Evolutionary conservation across 2,888 invertebrate genomes (phyloP).

Genomic region (Eristalis intricaria): DNA sequence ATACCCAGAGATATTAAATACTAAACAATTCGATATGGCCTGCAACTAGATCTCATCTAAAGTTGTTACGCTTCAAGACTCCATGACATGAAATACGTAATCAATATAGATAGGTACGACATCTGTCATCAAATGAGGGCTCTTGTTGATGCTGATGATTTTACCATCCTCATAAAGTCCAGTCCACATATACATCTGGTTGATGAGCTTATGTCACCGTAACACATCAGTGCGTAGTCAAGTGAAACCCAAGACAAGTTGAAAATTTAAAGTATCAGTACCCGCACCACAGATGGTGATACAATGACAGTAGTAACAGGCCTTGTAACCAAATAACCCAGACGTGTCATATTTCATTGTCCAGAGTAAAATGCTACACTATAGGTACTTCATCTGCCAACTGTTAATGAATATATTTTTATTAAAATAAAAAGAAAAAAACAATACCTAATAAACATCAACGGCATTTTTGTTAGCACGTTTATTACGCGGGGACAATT

Average conservation of each 20-base stretch:
- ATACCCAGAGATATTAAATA: background rate
- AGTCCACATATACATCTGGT: constrained; percentile 53
- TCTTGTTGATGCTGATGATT: constrained; percentile 30
- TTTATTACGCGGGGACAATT: too few relatives aligned
- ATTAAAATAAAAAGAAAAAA: background rate
- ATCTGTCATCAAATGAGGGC: constrained; percentile 47
- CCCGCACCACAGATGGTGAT: background rate
- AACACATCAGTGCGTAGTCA: constrained; percentile 51
- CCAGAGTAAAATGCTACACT: background rate
- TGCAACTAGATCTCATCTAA: constrained; percentile 53
- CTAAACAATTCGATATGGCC: constrained; percentile 26
- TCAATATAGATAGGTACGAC: constrained; percentile 51
- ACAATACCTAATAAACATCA: background rate
- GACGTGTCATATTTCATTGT: constrained; percentile 51
- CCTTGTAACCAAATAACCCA: constrained; percentile 61
- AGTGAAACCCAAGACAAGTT: constrained; percentile 49
- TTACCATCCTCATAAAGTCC: constrained; percentile 53
- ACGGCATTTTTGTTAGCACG: too few relatives aligned
- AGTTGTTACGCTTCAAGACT: constrained; percentile 35
- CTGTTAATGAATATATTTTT: background rate
- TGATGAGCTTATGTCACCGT: constrained; percentile 62
- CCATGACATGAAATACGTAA: constrained; percentile 10
- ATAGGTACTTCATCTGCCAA: background rate
- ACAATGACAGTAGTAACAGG: background rate
- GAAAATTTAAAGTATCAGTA: background rate